Base-by-base conservation (phyloP, 2,888 invertebrate species). In the Sphinx pinastri region DNA sequence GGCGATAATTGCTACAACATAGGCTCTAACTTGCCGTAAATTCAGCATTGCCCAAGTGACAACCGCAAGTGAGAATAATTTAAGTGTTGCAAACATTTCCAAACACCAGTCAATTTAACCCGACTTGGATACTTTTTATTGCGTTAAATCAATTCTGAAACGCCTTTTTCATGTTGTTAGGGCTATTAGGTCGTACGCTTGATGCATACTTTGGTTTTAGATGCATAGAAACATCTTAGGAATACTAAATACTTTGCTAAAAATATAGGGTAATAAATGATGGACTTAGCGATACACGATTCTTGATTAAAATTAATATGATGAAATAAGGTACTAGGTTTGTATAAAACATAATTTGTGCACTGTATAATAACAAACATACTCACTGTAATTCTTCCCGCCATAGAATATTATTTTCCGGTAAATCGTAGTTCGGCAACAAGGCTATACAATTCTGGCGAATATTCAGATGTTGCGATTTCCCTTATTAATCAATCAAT, bases 11-110 rank as follows among this genome's bases (percentile, higher is more conserved):
- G 16, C 54, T 54, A 5, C 4, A 12, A 51, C 19, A 16, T n/a
- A 14, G 38, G 51, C 60, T 19, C 52, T 60, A 52, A 52, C 45
- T 19, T 54, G 63, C 38, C 63, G 69, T 63, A 69, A 69, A 69
- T 54, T 45, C 54, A 63, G 69, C 63, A 63, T 69, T 69, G 54
- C 69, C 54, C 52, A 69, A 69, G 69, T 69, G 69, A 63, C 69
- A 69, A 69, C 69, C 63, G 60, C 63, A 54, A 63, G 63, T 54
- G 69, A 38, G 69, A 63, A 63, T 16, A 54, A 69, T 69, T 69
- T 63, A 45, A 60, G 60, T 69, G 69, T 69, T 63, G 69, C 69
- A 69, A 63, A 52, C 47, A 63, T 45, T 45, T 45, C 69, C 63
- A 63, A 69, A 69, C 69, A 69, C 19, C 47, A 54, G 45, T 63